These are phyloP conservation scores for Dendroctonus valens DNA, from an alignment of 1,140 invertebrate species.

Conservation along the genomic window DNA sequence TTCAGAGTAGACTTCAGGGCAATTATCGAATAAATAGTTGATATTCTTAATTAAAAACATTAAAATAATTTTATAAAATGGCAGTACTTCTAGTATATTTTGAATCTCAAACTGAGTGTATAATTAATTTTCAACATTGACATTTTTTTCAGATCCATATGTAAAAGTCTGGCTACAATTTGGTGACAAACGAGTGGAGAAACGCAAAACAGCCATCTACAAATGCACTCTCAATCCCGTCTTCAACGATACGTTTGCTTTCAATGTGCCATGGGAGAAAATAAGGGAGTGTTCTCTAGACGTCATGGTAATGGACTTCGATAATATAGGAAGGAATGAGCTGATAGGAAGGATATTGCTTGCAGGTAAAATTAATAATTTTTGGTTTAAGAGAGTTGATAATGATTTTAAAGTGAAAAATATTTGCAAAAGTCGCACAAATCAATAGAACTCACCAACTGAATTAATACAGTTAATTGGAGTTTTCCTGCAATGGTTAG, in stretches of 20 bases:
- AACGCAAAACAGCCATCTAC: slow-evolving; percentile 93
- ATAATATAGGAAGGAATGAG: slow-evolving; percentile 91
- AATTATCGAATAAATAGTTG: too few relatives aligned
- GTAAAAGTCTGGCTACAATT: slow-evolving; percentile 96
- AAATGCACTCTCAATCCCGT: slow-evolving; percentile 89
- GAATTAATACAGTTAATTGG: too few relatives aligned
- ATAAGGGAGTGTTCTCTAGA: slow-evolving; percentile 88
- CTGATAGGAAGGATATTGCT: slow-evolving; percentile 86
- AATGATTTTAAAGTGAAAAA: too few relatives aligned
- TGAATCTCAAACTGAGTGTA: too few relatives aligned
- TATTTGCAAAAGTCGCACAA: too few relatives aligned
- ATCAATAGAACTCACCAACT: too few relatives aligned
- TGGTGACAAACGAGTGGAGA: slow-evolving; percentile 90
- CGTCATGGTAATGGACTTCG: slow-evolving; percentile 93
- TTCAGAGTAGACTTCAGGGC: too few relatives aligned
- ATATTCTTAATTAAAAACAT: too few relatives aligned
- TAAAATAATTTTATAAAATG: too few relatives aligned
- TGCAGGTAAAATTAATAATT: slow-evolving; percentile 62
- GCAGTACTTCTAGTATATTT: too few relatives aligned
- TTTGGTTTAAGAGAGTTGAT: too few relatives aligned
- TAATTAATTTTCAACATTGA: neutral
- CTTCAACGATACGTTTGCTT: slow-evolving; percentile 91
- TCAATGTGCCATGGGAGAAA: slow-evolving; percentile 93
- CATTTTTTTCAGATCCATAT: slow-evolving; percentile 77
- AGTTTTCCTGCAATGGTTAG: too few relatives aligned